Evolutionary conservation across 2,797 vertebrate genomes (phyloP), one percentile per base, ranked within the genome.

Genomic region (Triplophysa yarkandensis): DNA sequence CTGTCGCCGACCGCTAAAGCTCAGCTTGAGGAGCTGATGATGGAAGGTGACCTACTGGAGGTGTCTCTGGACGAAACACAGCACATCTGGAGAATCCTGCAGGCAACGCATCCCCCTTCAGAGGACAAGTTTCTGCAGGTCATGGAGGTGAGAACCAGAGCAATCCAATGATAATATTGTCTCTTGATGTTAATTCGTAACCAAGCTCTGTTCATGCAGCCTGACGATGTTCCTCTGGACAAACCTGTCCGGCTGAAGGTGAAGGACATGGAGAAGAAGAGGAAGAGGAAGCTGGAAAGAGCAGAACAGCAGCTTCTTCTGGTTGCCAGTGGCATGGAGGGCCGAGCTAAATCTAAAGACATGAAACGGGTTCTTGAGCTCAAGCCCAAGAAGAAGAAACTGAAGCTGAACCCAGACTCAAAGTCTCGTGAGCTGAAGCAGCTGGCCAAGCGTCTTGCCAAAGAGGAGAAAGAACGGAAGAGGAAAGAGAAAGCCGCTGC

Each of bases 21-120:
- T 74, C 96, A 97, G 84, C 88, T 99, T 76, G 96, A 98, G 87
- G 95, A 98, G 79, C 92, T 99, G 52, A 98, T 99, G 96, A 98
- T 99, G 97, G 90, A 97, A 71, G 98, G 97, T 57, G 98, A 99
- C 86, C 92, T 99, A 6, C 87, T 99, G 83, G 98, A 99, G 86
- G 98, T 99, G 1, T 98, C 96, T 28, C 89, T 99, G 82, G 98
- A 99, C 80, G 98, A 99, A 86, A 99, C 96, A 17, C 98, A 98
- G 81, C 98, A 99, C 87, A 98, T 99, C 89, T 99, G 98, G 97
- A 85, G 97, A 86, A 99, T 99, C 85, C 91, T 99, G 63, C 97
- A 99, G 87, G 98, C 98, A 77, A 99, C 97, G 0, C 96, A 99
- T 71, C 96, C 95, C 3, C 97, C 97, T 2, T 96, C 96, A 7